These are phyloP conservation scores for Cosmia trapezina DNA, from an alignment of 2,888 invertebrate species.

Conservation along the genomic window DNA sequence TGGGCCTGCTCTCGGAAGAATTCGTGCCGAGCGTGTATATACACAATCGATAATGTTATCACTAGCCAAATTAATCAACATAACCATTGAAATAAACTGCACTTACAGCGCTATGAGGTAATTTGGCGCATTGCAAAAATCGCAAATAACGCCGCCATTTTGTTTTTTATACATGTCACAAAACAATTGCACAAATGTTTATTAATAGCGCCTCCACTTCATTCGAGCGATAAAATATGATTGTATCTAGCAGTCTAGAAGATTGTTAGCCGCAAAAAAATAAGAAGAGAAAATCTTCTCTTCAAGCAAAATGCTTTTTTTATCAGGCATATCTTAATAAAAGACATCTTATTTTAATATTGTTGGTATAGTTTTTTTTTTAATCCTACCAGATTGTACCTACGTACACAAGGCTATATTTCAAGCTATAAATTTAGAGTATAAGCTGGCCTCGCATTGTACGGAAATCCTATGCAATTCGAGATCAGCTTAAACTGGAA, in stretches of 20 bases:
- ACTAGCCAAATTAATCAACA: slow-evolving; percentile 18
- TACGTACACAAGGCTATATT: too few relatives aligned
- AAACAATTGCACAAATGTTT: not conserved
- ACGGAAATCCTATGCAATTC: too few relatives aligned
- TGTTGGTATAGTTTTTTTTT: too few relatives aligned
- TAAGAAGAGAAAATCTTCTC: too few relatives aligned
- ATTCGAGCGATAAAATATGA: not conserved
- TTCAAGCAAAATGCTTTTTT: too few relatives aligned
- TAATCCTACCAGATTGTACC: too few relatives aligned
- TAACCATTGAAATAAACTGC: slow-evolving; percentile 12
- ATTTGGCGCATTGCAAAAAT: not conserved
- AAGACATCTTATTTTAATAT: too few relatives aligned
- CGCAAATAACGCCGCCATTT: not conserved
- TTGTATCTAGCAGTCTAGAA: not conserved
- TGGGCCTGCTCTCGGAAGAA: slow-evolving; percentile 24
- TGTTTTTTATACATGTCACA: not conserved
- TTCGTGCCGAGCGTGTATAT: slow-evolving; percentile 3
- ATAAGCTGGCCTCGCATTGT: too few relatives aligned
- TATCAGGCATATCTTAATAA: too few relatives aligned
- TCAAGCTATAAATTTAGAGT: too few relatives aligned
- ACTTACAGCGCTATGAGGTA: not conserved
- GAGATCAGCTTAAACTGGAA: too few relatives aligned
- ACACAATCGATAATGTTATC: slow-evolving; percentile 7
- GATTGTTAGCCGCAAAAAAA: not conserved
- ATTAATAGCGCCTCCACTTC: not conserved